Base-by-base conservation (phyloP, 1,140 invertebrate species). In the Cydia splendana region DNA sequence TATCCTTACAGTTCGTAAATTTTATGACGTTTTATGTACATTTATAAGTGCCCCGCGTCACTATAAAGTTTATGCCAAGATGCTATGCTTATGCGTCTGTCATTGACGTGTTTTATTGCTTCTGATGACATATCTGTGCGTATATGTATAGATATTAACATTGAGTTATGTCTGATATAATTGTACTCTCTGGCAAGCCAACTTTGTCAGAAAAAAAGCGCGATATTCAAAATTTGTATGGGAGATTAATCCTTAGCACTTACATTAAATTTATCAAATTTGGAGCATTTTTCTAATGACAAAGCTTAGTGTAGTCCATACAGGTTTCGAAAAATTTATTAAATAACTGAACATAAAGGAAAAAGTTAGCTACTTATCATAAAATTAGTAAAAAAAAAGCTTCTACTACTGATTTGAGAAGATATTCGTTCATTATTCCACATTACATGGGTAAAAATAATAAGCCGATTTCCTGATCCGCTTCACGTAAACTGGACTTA, bases 1-100 rank as follows among this genome's bases (percentile, higher is more conserved):
- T 85, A 85, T 83, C 81, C 84, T 87, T 87, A 89, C 90, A 89
- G 85, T 91, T 91, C 90, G 86, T 91, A 91, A 91, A 91, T 82
- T 91, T 91, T 88, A 90, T 80, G 85, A 82, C 84, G 78, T 84
- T 85, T 82, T 80, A 83, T 82, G 79, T 81, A 85, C 79, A 85
- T 82, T 85, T 84, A 85, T 83, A 84, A 76, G 75, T 73, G 74
- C 74, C 75, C 57, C 71, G 75, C 80, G 75, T 84, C 80, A 67
- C 75, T 38, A 84, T 87, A 84, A 86, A 84, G 80, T 85, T 85
- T 84, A 87, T 84, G 83, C 77, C 77, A 77, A 78, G 77, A 74
- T 77, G 76, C 79, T 80, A 81, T 80, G 51, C 65, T 81, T 81
- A 81, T 80, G 57, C 57, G 81, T 79, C 74, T 57, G 77, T 75